Percentiles rank a stretch among this genome's conserved stretches.
Evolutionary conservation across 2,797 vertebrate species (phyloP).

Genomic region (Chrosomus eos): DNA sequence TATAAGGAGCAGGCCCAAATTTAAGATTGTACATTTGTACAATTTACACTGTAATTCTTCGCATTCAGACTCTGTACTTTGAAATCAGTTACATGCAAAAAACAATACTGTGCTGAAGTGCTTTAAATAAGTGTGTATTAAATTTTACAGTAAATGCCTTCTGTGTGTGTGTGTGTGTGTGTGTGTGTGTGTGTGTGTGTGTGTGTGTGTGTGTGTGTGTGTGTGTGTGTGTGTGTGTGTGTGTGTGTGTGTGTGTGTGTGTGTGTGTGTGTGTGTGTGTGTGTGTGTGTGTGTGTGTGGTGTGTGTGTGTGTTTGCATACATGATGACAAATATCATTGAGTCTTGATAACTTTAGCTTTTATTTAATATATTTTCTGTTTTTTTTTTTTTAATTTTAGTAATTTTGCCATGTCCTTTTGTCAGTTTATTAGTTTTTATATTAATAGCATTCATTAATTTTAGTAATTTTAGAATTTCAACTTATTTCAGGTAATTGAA

Average conservation of each 20-base stretch:
- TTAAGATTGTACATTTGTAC: too few species aligned
- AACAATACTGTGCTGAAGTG: not conserved
- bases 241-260: too few species aligned
- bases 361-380: not conserved
- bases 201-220: too few species aligned
- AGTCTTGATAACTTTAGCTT: not conserved
- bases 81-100: not conserved
- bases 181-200: too few species aligned
- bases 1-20: slow-evolving; percentile 39
- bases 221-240: too few species aligned
- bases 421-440: not conserved
- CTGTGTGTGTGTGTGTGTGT: too few species aligned
- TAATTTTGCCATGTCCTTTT: not conserved
- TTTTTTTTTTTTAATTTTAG: not conserved
- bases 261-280: too few species aligned
- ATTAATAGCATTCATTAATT: not conserved
- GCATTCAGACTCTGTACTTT: not conserved
- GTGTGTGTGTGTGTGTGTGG: too few species aligned
- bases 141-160: not conserved
- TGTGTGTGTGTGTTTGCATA: not conserved
- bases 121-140: not conserved
- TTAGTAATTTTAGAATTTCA: not conserved
- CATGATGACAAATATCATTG: not conserved
- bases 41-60: slow-evolving; percentile 52
- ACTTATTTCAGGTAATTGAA: not conserved